phyloP scores from a whole-genome alignment of 2,797 vertebrate genomes.

The Uromys caudimaculatus region DNA sequence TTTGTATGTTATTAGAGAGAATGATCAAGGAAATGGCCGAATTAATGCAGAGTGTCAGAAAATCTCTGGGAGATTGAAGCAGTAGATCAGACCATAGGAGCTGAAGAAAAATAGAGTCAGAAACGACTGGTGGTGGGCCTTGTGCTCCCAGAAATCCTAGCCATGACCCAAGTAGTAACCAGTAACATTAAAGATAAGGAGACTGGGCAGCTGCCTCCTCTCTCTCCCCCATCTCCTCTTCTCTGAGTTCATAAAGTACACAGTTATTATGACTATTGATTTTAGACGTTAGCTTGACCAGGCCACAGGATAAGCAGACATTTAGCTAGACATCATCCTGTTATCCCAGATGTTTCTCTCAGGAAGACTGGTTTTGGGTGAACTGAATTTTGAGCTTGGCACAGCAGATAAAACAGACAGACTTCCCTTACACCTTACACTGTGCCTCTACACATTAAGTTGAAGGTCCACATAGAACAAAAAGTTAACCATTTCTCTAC shows the following conservation, averaged over 20 bases:
- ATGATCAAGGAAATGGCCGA: neutral
- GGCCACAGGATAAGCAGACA: neutral
- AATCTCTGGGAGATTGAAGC: neutral
- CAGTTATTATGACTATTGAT: neutral
- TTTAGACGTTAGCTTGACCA: neutral
- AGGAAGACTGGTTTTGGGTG: neutral
- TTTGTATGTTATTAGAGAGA: neutral
- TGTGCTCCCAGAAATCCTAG: neutral
- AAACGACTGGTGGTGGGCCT: neutral
- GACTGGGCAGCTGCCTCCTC: neutral
- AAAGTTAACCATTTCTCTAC: fast-evolving
- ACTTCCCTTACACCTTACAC: neutral
- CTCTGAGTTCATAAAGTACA: neutral
- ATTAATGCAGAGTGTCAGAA: neutral
- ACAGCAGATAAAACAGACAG: neutral
- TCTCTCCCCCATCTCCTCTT: no score
- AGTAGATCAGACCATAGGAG: neutral
- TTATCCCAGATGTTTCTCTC: neutral
- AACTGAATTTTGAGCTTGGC: neutral
- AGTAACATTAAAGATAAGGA: neutral
- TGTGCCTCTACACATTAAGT: neutral
- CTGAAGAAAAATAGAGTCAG: neutral
- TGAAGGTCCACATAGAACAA: neutral
- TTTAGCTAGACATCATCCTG: neutral
- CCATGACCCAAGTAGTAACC: neutral